These are phyloP conservation scores for Noctua pronuba DNA, from an alignment of 2,888 invertebrate genomes.

Conservation along the genomic window DNA sequence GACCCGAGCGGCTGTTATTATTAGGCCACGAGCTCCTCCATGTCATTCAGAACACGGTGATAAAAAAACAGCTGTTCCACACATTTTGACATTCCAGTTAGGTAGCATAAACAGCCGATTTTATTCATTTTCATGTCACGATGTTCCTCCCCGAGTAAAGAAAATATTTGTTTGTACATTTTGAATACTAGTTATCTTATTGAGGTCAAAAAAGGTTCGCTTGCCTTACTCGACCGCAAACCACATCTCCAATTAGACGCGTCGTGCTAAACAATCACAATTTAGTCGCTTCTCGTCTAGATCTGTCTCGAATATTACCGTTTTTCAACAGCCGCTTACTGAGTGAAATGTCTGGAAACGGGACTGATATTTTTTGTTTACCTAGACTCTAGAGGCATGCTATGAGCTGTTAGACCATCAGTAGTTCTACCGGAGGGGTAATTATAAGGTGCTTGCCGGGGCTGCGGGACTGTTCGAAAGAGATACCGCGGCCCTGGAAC, in stretches of 20 bases:
- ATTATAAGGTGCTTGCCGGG: too few species aligned
- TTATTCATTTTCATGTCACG: background rate
- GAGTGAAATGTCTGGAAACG: constrained; percentile 6
- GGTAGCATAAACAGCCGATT: too few species aligned
- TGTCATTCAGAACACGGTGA: too few species aligned
- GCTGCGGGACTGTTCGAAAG: too few species aligned
- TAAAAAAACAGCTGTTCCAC: too few species aligned
- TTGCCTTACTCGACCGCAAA: constrained; percentile 41
- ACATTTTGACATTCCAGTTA: too few species aligned
- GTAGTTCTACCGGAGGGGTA: background rate
- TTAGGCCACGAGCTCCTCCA: too few species aligned
- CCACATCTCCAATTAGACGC: constrained; percentile 51
- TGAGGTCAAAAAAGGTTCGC: constrained; percentile 38
- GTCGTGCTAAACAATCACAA: constrained; percentile 51
- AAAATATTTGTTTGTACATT: constrained; percentile 9
- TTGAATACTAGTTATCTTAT: constrained; percentile 22
- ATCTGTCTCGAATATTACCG: constrained; percentile 39
- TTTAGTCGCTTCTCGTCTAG: constrained; percentile 41
- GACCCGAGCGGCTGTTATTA: too few species aligned
- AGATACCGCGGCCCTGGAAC: too few species aligned
- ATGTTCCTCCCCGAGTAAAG: background rate
- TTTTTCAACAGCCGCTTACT: constrained; percentile 34
- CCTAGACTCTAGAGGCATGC: background rate
- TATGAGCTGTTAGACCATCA: background rate
- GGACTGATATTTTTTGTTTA: background rate